A percentile compares a stretch with the other conserved stretches of the same genome.
Conservation (phyloP, 2,113 vertebrate genomes). For the Benitochromis conjunctus region DNA sequence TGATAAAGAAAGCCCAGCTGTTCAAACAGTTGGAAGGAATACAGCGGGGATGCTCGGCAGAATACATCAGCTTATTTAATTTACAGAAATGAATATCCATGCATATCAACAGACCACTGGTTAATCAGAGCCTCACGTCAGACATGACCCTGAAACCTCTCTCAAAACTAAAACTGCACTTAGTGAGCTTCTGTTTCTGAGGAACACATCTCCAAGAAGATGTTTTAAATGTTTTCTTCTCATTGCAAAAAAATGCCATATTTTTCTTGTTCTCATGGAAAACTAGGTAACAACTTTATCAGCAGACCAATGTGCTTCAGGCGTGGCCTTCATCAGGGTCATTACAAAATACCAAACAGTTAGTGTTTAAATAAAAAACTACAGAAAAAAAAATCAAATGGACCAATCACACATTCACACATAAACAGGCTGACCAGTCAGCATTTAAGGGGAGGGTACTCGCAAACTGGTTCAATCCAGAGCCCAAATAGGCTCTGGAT, state of each 20-base stretch:
- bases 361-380: background rate
- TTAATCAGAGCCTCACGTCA: background rate
- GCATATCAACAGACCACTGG: background rate
- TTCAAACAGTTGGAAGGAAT: conserved; percentile 79
- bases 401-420: background rate
- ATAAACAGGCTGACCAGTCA: background rate
- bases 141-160: background rate
- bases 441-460: background rate
- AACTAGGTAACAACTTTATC: background rate
- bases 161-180: background rate
- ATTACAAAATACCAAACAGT: background rate
- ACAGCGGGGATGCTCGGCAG: conserved; percentile 7
- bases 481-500: fast-evolving
- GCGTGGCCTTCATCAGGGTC: fast-evolving
- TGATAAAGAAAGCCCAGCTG: conserved; percentile 83
- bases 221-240: background rate
- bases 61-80: conserved; percentile 16
- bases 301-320: background rate
- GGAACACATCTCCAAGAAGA: background rate
- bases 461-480: background rate
- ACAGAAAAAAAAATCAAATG: fast-evolving
- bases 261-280: background rate
- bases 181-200: background rate
- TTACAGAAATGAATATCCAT: background rate
- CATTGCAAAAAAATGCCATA: background rate